These are phyloP conservation scores for Rattus norvegicus DNA, from an alignment of 2,113 vertebrate genomes.

Conservation along the genomic window GRCr8 NC_086033.1:14559501-14560000, in stretches of 20 bases:
- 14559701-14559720: not conserved
- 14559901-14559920: not conserved
- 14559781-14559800: not conserved
- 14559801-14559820: not conserved
- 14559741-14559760: not conserved
- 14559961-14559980: not conserved
- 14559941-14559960: not conserved
- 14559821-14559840: not conserved
- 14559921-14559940: slow-evolving; percentile 21
- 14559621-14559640: not conserved
- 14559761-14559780: not conserved
- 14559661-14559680: not conserved
- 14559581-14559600: not conserved
- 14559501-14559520: no score
- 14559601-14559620: not conserved
- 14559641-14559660: not conserved
- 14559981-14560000: not conserved
- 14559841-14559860: not conserved
- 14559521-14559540: not conserved
- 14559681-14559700: not conserved
- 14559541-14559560: not conserved
- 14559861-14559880: not conserved
- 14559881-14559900: not conserved
- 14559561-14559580: not conserved
- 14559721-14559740: not conserved